Conservation (phyloP, 2,888 invertebrate genomes). For the Plusia festucae region DNA sequence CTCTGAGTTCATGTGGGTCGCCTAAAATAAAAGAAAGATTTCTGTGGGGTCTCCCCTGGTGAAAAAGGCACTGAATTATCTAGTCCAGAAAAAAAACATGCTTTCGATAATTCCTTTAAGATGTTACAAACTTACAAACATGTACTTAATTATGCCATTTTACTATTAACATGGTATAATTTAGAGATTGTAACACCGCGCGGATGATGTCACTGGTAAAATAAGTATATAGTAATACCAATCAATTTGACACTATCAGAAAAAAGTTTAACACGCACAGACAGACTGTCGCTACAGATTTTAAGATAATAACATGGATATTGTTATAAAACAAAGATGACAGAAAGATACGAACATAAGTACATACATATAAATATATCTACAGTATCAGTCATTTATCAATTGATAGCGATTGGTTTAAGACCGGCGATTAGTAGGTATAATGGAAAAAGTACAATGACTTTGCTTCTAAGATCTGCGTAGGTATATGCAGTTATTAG, state of each 20-base stretch:
- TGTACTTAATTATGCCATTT: too few species aligned
- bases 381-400: background rate
- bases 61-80: too few species aligned
- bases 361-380: background rate
- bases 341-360: background rate
- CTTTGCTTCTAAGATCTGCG: background rate
- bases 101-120: too few species aligned
- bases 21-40: too few species aligned
- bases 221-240: too few species aligned
- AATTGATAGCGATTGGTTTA: background rate
- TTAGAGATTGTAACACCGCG: too few species aligned
- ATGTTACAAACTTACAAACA: too few species aligned
- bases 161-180: too few species aligned
- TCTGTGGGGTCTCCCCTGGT: too few species aligned
- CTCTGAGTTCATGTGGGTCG: too few species aligned
- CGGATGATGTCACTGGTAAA: too few species aligned
- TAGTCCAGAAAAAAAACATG: too few species aligned
- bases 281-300: background rate
- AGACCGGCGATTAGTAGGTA: background rate
- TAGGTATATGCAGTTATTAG: background rate
- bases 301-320: background rate
- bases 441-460: background rate
- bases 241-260: background rate
- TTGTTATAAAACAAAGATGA: constrained; percentile 4
- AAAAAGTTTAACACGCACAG: background rate